Evolutionary conservation across 35 echinoderm and acorn worm species (phyloP).

Genomic region (Ophioderma brevispina): DNA sequence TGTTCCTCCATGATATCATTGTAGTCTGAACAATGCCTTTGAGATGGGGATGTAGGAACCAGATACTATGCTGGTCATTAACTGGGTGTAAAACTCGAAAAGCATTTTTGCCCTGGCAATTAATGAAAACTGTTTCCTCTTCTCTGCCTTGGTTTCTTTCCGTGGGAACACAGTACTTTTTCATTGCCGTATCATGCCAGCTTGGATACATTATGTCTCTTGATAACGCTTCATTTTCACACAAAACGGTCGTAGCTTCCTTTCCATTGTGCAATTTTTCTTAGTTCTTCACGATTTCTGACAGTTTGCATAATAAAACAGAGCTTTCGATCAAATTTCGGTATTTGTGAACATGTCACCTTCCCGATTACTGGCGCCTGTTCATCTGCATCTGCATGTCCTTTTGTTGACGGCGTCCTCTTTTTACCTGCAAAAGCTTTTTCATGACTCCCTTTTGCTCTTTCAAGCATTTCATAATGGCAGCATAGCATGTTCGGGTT

Average conservation of each 20-base stretch:
- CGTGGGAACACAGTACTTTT: not conserved
- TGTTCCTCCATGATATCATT: conserved; percentile 6
- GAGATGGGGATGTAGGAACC: not conserved
- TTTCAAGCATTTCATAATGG: not conserved
- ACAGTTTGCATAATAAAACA: not conserved
- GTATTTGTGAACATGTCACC: not conserved
- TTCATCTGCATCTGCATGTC: not conserved
- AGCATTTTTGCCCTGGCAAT: not conserved
- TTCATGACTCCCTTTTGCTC: not conserved
- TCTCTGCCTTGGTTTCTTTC: not conserved
- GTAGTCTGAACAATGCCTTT: not conserved
- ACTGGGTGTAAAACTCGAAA: not conserved
- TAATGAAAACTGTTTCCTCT: not conserved
- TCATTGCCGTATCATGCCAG: conserved; percentile 8
- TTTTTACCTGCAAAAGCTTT: not conserved
- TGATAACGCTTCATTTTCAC: conserved; percentile 10
- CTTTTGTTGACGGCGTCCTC: not conserved
- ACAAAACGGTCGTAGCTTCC: not conserved
- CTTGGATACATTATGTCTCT: not conserved
- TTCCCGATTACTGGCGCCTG: not conserved
- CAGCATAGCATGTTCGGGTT: not conserved
- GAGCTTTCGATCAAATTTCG: not conserved
- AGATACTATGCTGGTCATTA: not conserved
- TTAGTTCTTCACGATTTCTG: not conserved
- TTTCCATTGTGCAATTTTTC: not conserved